Evolutionary conservation across 2,888 invertebrate species (phyloP).

Genomic region (Sphinx pinastri): DNA sequence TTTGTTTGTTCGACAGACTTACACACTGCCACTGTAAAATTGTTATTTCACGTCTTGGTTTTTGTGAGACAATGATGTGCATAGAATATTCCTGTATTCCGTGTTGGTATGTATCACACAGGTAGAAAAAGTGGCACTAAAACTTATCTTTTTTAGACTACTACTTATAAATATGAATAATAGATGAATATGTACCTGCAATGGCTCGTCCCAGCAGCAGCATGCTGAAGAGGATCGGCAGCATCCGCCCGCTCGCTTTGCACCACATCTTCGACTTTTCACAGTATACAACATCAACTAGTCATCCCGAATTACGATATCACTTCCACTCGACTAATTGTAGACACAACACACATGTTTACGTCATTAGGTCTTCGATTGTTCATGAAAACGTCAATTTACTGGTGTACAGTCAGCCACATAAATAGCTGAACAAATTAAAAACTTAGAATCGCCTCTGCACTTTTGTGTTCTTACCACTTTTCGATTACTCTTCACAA

Average conservation of each 20-base stretch:
- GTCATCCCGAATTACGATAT: constrained; percentile 36
- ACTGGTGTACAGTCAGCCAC: too few relatives aligned
- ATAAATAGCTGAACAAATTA: too few relatives aligned
- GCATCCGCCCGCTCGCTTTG: constrained; percentile 63
- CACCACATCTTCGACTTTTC: constrained; percentile 63
- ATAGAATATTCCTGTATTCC: too few relatives aligned
- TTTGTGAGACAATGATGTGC: not conserved
- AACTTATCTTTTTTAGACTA: too few relatives aligned
- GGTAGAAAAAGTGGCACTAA: too few relatives aligned
- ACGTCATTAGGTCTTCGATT: constrained; percentile 3
- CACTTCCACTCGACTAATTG: constrained; percentile 32
- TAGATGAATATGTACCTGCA: constrained; percentile 61
- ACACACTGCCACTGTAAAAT: not conserved
- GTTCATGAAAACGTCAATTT: not conserved
- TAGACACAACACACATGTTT: constrained; percentile 32
- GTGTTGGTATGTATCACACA: too few relatives aligned
- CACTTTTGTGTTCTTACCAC: too few relatives aligned
- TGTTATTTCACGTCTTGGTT: not conserved
- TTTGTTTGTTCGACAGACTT: not conserved
- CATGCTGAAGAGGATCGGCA: constrained; percentile 77
- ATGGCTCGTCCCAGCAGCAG: constrained; percentile 75
- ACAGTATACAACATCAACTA: constrained; percentile 58
- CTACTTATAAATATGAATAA: not conserved
- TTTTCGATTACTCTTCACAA: too few relatives aligned
- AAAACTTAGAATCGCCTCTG: too few relatives aligned